Percentiles rank a stretch among this genome's conserved stretches.
Evolutionary conservation across 2,888 invertebrate species (phyloP).

Genomic region (Germaria angustata): DNA sequence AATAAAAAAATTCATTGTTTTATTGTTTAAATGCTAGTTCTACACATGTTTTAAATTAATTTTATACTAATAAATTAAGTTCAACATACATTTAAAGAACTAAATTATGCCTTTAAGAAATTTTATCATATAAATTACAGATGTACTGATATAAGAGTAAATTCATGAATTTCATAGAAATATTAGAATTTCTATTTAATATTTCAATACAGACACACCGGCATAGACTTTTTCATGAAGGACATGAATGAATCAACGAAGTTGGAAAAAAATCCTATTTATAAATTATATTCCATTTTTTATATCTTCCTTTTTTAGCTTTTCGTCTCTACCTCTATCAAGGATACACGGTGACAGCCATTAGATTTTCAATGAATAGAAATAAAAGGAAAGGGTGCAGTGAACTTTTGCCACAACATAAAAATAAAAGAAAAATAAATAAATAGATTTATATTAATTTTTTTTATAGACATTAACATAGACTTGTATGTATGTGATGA

Average conservation of each 20-base stretch:
- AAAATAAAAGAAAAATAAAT: not conserved
- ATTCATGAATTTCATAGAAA: constrained; percentile 12
- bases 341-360: constrained; percentile 63
- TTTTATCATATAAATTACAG: not conserved
- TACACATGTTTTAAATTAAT: not conserved
- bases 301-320: not conserved
- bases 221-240: constrained; percentile 17
- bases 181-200: not conserved
- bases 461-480: not conserved
- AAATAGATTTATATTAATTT: not conserved
- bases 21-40: too few relatives aligned
- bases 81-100: not conserved
- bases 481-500: too few relatives aligned
- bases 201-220: not conserved
- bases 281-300: constrained; percentile 32
- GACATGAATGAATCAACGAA: constrained; percentile 15
- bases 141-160: too few relatives aligned
- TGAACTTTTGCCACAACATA: constrained; percentile 35
- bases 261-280: constrained; percentile 32
- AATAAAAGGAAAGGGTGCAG: constrained; percentile 46
- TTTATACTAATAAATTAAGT: constrained; percentile 21
- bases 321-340: constrained; percentile 56
- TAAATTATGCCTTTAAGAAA: not conserved
- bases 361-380: constrained; percentile 49
- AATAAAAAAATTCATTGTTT: not conserved